Evolutionary conservation across 2,113 vertebrate genomes (phyloP).

Genomic region (Onychostruthus taczanowskii): DNA sequence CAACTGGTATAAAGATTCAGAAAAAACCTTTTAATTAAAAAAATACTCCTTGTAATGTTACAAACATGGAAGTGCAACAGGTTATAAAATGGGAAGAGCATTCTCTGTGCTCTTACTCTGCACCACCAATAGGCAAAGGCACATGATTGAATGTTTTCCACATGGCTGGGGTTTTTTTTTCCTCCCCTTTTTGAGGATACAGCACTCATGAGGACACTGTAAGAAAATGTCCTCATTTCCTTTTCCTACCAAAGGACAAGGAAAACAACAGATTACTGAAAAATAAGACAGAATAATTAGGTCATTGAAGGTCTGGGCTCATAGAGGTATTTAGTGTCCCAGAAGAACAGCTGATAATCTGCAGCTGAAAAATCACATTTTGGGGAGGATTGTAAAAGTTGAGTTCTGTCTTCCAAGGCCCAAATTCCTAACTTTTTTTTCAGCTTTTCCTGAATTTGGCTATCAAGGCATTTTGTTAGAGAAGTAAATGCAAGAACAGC

Average conservation of each 20-base stretch:
- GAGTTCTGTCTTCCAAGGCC: neutral
- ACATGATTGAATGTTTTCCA: neutral
- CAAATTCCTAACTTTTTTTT: neutral
- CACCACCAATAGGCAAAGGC: neutral
- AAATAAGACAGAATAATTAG: conserved; percentile 44
- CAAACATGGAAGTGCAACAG: neutral
- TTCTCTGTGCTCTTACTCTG: neutral
- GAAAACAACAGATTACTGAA: conserved; percentile 42
- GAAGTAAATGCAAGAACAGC: neutral
- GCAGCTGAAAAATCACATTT: neutral
- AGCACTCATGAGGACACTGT: neutral
- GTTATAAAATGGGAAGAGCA: neutral
- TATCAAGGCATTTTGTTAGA: neutral
- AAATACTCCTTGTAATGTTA: neutral
- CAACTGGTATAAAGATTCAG: neutral
- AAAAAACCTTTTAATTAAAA: neutral
- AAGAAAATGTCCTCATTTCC: neutral
- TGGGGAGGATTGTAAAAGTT: neutral
- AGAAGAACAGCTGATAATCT: neutral
- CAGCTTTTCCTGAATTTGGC: neutral
- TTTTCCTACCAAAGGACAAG: conserved; percentile 8
- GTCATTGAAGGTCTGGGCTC: neutral
- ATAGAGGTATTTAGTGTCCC: neutral
- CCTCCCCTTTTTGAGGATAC: neutral
- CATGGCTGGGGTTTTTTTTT: neutral